Conservation (phyloP, 2,888 invertebrate species). For the Elysia crispata region DNA sequence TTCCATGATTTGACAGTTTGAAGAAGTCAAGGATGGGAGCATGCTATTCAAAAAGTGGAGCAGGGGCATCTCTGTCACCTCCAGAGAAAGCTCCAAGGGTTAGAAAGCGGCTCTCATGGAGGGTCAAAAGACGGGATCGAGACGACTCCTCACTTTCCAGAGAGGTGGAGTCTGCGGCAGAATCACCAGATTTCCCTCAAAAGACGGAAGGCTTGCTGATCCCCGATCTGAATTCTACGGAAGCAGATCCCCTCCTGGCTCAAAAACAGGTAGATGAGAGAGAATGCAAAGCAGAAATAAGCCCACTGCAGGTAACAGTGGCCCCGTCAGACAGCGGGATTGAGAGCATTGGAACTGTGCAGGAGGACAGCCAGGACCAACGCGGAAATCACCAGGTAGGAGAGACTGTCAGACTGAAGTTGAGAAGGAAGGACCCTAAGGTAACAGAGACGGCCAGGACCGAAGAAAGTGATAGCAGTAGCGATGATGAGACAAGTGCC, state of each 20-base stretch:
- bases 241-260: neutral
- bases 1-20: neutral
- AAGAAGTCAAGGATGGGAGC: conserved; percentile 43
- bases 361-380: conserved; percentile 41
- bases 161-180: conserved; percentile 3
- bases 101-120: neutral
- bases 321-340: conserved; percentile 68
- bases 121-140: neutral
- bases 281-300: too few species aligned
- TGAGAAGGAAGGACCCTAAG: too few species aligned
- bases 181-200: too few species aligned
- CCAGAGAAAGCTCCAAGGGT: neutral
- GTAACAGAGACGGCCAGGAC: too few species aligned
- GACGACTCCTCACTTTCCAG: conserved; percentile 17
- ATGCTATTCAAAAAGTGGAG: conserved; percentile 31
- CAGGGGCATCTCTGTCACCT: conserved; percentile 5
- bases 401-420: too few species aligned
- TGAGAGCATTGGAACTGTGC: conserved; percentile 55
- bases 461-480: neutral
- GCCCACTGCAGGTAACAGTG: conserved; percentile 43
- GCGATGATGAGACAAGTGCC: neutral
- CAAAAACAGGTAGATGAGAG: conserved; percentile 18
- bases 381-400: too few species aligned
- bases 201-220: too few species aligned
- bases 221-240: neutral